Conservation (phyloP, 2,888 invertebrate species). For the Sphaerophoria rueppellii region DNA sequence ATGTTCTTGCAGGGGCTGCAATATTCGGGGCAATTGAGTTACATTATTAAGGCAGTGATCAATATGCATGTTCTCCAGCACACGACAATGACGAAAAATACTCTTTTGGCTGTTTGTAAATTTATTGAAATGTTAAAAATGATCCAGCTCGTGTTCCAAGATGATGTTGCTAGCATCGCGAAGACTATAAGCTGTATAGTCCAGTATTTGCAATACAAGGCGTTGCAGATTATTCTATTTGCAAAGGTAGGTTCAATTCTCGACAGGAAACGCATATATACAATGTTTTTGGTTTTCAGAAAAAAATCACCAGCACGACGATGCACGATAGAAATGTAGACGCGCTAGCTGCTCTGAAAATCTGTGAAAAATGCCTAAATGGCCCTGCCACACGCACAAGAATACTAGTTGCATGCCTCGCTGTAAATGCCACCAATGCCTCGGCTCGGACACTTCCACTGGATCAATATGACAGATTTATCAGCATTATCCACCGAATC, state of each 20-base stretch:
- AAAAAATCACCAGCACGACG: slow-evolving; percentile 85
- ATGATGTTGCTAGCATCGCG: slow-evolving; percentile 87
- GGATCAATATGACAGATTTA: slow-evolving; percentile 86
- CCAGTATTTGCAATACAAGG: slow-evolving; percentile 91
- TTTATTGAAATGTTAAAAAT: slow-evolving; percentile 91
- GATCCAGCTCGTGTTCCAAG: slow-evolving; percentile 87
- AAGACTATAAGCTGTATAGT: slow-evolving; percentile 89
- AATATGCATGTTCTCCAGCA: slow-evolving; percentile 88
- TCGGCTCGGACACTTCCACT: slow-evolving; percentile 82
- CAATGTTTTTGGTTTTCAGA: slow-evolving; percentile 79
- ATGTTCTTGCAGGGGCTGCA: slow-evolving; percentile 84
- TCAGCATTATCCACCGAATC: slow-evolving; percentile 86
- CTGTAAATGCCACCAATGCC: slow-evolving; percentile 86
- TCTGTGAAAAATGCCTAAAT: slow-evolving; percentile 87
- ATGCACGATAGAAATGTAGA: slow-evolving; percentile 87
- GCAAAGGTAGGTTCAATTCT: slow-evolving; percentile 84
- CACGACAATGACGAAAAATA: slow-evolving; percentile 90
- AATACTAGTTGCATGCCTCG: slow-evolving; percentile 86
- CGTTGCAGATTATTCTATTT: slow-evolving; percentile 86
- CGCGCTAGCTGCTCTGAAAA: slow-evolving; percentile 88
- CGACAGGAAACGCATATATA: background rate
- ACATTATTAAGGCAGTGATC: slow-evolving; percentile 84
- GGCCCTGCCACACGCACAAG: slow-evolving; percentile 86
- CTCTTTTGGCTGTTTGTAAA: slow-evolving; percentile 89
- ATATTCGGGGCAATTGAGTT: slow-evolving; percentile 86